Percentiles rank a stretch among this genome's conserved stretches.
phyloP scores from a whole-genome alignment of 2,888 invertebrate genomes.

The Hirtodrosophila confusa region DNA sequence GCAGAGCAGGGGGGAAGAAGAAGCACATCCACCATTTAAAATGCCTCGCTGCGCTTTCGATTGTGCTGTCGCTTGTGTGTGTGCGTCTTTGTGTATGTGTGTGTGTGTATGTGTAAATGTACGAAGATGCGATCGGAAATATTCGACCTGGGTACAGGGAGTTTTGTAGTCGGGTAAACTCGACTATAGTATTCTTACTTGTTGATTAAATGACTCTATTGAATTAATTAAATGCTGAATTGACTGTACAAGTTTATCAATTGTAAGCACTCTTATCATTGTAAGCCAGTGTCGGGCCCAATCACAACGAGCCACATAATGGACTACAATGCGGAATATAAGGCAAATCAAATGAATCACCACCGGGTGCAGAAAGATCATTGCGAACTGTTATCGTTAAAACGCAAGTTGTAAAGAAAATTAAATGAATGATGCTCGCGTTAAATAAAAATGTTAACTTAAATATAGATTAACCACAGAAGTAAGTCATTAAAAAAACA shows the following conservation, averaged over 20 bases:
- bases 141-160: too few species aligned
- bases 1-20: too few species aligned
- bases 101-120: too few species aligned
- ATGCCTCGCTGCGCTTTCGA: too few species aligned
- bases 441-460: conserved; percentile 57
- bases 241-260: conserved; percentile 41
- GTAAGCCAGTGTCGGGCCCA: conserved; percentile 45
- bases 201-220: conserved; percentile 32
- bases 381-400: conserved; percentile 28
- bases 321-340: conserved; percentile 9
- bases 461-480: conserved; percentile 1
- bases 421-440: conserved; percentile 48
- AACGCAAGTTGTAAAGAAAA: conserved; percentile 49
- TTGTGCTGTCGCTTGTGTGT: too few species aligned
- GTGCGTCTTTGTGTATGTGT: too few species aligned
- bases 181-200: too few species aligned
- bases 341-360: conserved; percentile 9
- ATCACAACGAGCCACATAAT: conserved; percentile 8
- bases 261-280: conserved; percentile 53
- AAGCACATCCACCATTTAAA: too few species aligned
- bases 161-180: too few species aligned
- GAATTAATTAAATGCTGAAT: conserved; percentile 44
- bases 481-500: too few species aligned
- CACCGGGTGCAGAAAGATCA: conserved; percentile 2
- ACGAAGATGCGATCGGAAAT: too few species aligned